Percentiles rank a stretch among this genome's conserved stretches.
Evolutionary conservation across 2,797 vertebrate species (phyloP).

Genomic region (Chiroxiphia lanceolata): DNA sequence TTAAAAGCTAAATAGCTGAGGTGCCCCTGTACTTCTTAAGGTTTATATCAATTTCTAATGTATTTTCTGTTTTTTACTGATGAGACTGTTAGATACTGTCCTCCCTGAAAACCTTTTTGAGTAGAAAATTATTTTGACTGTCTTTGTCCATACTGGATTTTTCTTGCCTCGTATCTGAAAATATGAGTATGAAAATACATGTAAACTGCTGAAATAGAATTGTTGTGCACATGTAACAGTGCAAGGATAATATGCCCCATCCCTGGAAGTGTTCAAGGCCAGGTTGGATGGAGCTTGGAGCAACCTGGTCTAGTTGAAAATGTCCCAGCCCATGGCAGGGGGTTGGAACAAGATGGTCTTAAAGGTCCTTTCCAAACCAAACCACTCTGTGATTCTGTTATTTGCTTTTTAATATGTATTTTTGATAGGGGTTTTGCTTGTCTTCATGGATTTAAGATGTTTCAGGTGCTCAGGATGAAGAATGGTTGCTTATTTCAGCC

Average conservation of each 20-base stretch:
- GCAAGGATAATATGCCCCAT: background rate
- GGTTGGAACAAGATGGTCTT: too few relatives aligned
- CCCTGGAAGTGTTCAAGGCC: background rate
- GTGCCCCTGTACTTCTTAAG: background rate
- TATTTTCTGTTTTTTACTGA: background rate
- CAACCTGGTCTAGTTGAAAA: background rate
- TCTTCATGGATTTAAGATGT: background rate
- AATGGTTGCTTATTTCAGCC: background rate
- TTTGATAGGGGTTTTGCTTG: background rate
- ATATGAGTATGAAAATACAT: background rate
- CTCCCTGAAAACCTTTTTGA: background rate
- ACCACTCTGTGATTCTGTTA: accelerated
- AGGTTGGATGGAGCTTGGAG: accelerated
- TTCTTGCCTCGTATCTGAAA: background rate
- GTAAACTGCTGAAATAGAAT: background rate
- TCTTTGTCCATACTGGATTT: background rate
- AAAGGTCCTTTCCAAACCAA: background rate
- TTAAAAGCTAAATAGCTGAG: background rate
- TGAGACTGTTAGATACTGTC: background rate
- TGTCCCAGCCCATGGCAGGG: background rate
- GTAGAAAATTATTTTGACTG: background rate
- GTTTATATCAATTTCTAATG: background rate
- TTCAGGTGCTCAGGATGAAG: background rate
- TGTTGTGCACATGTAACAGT: background rate
- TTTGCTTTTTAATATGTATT: background rate